Conservation (phyloP, 2,797 vertebrate genomes). For the Botia almorhae region DNA sequence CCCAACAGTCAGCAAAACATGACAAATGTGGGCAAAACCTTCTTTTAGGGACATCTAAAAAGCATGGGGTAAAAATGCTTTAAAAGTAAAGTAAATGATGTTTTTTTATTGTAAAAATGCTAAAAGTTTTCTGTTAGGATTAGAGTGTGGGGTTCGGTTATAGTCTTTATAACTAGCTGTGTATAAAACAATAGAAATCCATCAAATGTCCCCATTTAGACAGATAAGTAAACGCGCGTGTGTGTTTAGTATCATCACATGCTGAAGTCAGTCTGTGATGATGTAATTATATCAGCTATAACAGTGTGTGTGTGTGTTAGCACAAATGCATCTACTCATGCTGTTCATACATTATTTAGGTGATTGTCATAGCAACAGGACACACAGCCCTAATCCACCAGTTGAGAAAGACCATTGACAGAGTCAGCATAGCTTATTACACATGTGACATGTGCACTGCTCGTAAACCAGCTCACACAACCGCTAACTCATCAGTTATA, state of each 20-base stretch:
- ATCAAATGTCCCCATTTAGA: too few species aligned
- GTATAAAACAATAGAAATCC: too few species aligned
- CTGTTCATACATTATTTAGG: slow-evolving; percentile 36
- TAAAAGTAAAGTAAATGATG: too few species aligned
- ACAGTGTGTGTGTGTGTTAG: slow-evolving; percentile 9
- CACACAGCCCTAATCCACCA: slow-evolving; percentile 42
- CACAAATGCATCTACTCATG: slow-evolving; percentile 40
- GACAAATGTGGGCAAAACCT: too few species aligned
- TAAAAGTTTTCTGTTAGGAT: too few species aligned
- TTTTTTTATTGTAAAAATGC: too few species aligned
- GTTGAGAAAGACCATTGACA: slow-evolving; percentile 33
- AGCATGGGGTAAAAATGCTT: too few species aligned
- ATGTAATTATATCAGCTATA: slow-evolving; percentile 35
- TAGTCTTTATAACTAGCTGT: too few species aligned
- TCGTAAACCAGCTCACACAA: slow-evolving; percentile 13
- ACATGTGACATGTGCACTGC: slow-evolving; percentile 28
- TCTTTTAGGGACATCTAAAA: too few species aligned
- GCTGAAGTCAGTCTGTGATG: slow-evolving; percentile 27
- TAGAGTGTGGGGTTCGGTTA: too few species aligned
- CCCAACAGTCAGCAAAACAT: too few species aligned
- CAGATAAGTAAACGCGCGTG: background rate
- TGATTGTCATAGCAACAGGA: slow-evolving; percentile 35
- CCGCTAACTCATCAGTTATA: slow-evolving; percentile 14
- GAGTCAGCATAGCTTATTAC: slow-evolving; percentile 21
- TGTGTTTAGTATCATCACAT: slow-evolving; percentile 15